Conservation (phyloP, 2,888 invertebrate genomes). For the Ametastegia equiseti region DNA sequence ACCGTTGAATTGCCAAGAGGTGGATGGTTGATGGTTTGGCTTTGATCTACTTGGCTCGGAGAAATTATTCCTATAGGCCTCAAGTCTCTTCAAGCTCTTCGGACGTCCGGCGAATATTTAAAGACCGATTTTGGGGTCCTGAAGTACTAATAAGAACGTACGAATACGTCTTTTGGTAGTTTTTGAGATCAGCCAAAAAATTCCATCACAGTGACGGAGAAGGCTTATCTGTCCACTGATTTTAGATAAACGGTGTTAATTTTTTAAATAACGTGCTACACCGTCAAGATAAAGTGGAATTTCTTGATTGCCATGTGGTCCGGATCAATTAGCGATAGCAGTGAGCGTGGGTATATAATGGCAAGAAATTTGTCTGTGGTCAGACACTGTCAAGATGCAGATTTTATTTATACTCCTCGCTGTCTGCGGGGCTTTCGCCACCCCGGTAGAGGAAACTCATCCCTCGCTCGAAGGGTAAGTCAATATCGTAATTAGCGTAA, state of each 20-base stretch:
- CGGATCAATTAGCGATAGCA: background rate
- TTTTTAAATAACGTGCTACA: too few relatives aligned
- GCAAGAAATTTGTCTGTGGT: background rate
- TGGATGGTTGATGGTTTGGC: constrained; percentile 71
- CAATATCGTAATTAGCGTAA: background rate
- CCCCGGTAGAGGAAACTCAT: constrained; percentile 51
- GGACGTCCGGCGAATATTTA: constrained; percentile 76
- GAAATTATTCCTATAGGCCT: constrained; percentile 79
- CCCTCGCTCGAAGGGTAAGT: constrained; percentile 60
- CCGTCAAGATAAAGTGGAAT: background rate
- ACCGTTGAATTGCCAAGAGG: constrained; percentile 83
- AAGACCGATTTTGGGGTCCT: background rate
- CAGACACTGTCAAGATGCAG: constrained; percentile 53
- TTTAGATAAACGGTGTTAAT: background rate
- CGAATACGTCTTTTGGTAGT: too few relatives aligned
- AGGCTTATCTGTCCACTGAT: background rate
- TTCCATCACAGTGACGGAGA: too few relatives aligned
- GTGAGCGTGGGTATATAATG: background rate
- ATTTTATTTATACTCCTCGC: constrained; percentile 53
- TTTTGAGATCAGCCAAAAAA: too few relatives aligned
- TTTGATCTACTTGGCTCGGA: constrained; percentile 79
- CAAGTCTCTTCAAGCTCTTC: constrained; percentile 81
- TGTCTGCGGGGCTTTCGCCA: constrained; percentile 49
- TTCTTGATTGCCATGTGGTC: background rate
- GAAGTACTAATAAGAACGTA: background rate